Evolutionary conservation across 2,113 vertebrate species (phyloP), one percentile per base, ranked within the genome.

Genomic region (Amazona guildingii): DNA sequence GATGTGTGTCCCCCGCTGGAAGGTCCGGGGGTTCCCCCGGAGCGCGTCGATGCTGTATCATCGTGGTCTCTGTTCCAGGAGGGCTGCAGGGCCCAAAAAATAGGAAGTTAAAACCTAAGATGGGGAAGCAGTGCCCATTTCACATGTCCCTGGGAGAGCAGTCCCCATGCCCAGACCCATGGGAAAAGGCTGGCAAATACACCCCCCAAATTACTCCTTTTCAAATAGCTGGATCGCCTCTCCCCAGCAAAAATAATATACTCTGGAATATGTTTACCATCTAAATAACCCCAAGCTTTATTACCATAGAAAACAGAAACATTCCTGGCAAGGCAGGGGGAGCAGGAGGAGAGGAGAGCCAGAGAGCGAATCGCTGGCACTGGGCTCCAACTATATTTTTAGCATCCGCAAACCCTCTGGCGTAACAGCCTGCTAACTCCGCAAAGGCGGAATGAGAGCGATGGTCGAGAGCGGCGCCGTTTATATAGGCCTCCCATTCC

Each of bases 61-160:
- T 99, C 99, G 1, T 99, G 99, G 97, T 99, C 99, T 98, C 99
- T 98, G 98, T 99, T 99, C 99, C 99, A 99, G 97, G 99, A 99
- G 94, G 99, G 99, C 99, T 99, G 96, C 11, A 25, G 90, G 84
- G 31, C 7, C 6, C 1, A 59, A 64, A 59, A 24, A 27, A 17
- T 7, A 41, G 54, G 3, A 11, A 88, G 96, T 92, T 61, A 96
- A 95, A 89, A 84, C 37, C 18, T 39, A 90, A 86, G 12, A 33
- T 10, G 15, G 39, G 35, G 25, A 72, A 69, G 52, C 69, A 62
- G 66, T 2, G 2, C 13, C 20, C 6, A 1, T n/a, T 49, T 63
- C 5, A 0, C 1, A 0, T n/a, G n/a, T 13, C 48, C 23, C 54
- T 3, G 3, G 24, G 10, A 73, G n/a, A 61, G 54, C 0, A 1